Evolutionary conservation across 2,888 invertebrate species (phyloP).

Genomic region (Chironomus riparius): DNA sequence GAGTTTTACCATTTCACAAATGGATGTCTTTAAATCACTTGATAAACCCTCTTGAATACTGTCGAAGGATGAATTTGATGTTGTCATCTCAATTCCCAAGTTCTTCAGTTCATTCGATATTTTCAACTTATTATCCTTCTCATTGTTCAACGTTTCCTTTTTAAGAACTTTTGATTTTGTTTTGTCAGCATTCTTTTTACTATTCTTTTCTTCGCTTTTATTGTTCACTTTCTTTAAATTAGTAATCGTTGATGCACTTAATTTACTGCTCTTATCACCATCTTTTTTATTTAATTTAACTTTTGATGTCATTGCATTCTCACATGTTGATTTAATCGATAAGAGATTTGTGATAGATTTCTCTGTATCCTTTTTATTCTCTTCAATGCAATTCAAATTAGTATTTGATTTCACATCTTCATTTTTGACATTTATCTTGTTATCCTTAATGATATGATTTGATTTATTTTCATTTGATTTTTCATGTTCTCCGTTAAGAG

Average conservation of each 20-base stretch:
- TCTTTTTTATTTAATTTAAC: not conserved
- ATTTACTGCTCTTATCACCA: not conserved
- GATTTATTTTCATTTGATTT: not conserved
- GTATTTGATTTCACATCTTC: slow-evolving; percentile 3
- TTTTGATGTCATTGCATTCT: not conserved
- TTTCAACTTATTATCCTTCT: slow-evolving; percentile 4
- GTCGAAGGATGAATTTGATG: slow-evolving; percentile 1
- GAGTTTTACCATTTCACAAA: slow-evolving; percentile 41
- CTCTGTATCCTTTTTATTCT: not conserved
- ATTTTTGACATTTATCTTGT: not conserved
- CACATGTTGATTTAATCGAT: not conserved
- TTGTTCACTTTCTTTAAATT: not conserved
- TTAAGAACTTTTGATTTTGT: not conserved
- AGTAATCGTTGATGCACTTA: not conserved
- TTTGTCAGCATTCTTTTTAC: slow-evolving; percentile 15
- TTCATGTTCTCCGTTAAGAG: too few species aligned
- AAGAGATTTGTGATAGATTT: not conserved
- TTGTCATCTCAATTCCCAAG: slow-evolving; percentile 22
- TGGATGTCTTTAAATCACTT: slow-evolving; percentile 35
- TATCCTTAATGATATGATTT: not conserved
- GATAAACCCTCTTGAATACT: not conserved
- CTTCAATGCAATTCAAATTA: slow-evolving; percentile 4
- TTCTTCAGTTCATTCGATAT: slow-evolving; percentile 24
- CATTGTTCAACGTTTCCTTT: not conserved
- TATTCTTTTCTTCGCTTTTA: not conserved